Evolutionary conservation across 2,888 invertebrate species (phyloP).

Genomic region (Cyaniris semiargus): DNA sequence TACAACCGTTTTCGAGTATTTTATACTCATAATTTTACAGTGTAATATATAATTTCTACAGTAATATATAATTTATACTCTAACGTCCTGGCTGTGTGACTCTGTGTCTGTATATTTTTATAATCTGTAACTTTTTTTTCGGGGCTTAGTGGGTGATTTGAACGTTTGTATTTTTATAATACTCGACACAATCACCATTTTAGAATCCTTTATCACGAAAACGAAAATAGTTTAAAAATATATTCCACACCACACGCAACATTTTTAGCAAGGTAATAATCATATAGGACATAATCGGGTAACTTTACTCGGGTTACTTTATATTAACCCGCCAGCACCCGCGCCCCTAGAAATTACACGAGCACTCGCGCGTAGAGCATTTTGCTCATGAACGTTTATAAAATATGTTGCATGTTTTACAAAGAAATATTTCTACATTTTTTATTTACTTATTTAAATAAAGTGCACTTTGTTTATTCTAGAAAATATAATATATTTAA

Average conservation of each 20-base stretch:
- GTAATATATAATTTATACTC: no score
- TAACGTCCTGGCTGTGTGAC: constrained; percentile 44
- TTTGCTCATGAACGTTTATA: no score
- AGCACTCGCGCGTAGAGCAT: no score
- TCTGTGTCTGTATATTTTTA: constrained; percentile 61
- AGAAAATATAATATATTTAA: no score
- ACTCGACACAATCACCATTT: constrained; percentile 39
- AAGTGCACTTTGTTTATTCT: no score
- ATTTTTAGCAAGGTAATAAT: neutral
- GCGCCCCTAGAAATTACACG: no score
- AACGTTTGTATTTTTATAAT: constrained; percentile 40
- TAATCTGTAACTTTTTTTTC: constrained; percentile 54
- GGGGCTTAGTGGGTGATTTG: constrained; percentile 49
- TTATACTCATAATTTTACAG: neutral
- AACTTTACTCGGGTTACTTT: neutral
- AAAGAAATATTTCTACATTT: no score
- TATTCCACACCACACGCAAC: neutral
- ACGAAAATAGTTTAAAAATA: neutral
- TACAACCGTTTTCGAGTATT: neutral
- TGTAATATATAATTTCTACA: no score
- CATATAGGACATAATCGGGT: neutral
- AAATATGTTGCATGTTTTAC: no score
- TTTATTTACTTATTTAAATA: no score
- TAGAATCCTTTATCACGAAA: neutral
- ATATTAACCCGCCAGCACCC: no score